phyloP scores from a whole-genome alignment of 1,140 invertebrate species.

The Fopius arisanus region DNA sequence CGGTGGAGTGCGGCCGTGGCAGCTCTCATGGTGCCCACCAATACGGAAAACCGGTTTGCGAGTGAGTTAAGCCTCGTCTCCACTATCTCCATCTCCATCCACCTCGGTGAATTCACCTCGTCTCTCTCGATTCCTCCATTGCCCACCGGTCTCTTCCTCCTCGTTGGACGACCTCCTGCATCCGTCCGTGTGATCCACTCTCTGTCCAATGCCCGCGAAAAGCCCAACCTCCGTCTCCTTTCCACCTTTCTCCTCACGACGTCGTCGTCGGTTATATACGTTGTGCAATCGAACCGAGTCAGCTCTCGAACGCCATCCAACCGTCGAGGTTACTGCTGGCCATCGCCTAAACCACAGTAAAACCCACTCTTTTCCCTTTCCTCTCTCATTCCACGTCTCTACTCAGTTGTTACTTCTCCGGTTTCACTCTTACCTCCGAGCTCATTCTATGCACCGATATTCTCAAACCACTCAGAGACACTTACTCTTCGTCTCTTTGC shows the following conservation, averaged over 20 bases:
- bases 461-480: conserved; percentile 19
- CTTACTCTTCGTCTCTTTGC: conserved; percentile 17
- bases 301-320: conserved; percentile 28
- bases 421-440: not conserved
- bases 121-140: not conserved
- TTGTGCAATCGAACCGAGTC: conserved; percentile 33
- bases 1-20: not conserved
- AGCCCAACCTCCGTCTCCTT: not conserved
- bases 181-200: not conserved
- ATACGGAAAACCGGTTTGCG: conserved; percentile 26
- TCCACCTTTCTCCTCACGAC: not conserved
- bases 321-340: conserved; percentile 28
- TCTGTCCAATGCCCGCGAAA: not conserved
- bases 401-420: not conserved
- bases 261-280: not conserved
- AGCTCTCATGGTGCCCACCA: conserved; percentile 18
- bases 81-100: not conserved
- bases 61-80: conserved; percentile 19
- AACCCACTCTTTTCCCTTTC: conserved; percentile 19
- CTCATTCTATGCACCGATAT: not conserved
- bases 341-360: conserved; percentile 33
- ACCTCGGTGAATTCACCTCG: not conserved
- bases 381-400: not conserved
- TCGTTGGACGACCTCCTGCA: conserved; percentile 7
- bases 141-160: not conserved